Conservation (phyloP, 2,888 invertebrate species). For the Macroteleia sp. region DNA sequence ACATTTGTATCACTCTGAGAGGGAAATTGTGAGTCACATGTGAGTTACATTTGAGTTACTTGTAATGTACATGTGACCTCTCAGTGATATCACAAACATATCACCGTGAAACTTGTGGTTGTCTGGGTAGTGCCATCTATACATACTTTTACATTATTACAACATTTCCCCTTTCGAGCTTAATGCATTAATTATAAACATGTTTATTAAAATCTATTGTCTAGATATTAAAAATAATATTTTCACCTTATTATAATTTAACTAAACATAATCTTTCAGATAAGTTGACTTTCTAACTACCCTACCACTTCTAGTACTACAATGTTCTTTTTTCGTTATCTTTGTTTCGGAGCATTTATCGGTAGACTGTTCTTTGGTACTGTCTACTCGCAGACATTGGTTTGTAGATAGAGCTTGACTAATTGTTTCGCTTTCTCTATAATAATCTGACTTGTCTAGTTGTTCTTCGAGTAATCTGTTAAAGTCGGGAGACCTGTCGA, state of each 20-base stretch:
- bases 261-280: not conserved
- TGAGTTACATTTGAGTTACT: too few relatives aligned
- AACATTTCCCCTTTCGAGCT: not conserved
- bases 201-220: too few relatives aligned
- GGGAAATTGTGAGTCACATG: too few relatives aligned
- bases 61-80: too few relatives aligned
- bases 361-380: not conserved
- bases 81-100: not conserved
- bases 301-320: not conserved
- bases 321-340: too few relatives aligned
- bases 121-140: not conserved
- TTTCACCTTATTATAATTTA: not conserved
- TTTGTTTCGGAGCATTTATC: too few relatives aligned
- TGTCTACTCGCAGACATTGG: not conserved
- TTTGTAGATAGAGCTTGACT: not conserved
- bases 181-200: not conserved
- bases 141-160: not conserved
- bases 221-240: not conserved
- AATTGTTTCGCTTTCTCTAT: not conserved
- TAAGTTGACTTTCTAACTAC: not conserved
- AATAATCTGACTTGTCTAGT: not conserved
- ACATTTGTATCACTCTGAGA: too few relatives aligned
- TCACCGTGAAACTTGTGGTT: too few relatives aligned
- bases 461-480: not conserved
- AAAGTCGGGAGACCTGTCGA: slow-evolving; percentile 1